A percentile compares a stretch with the other conserved stretches of the same genome.
Conservation (phyloP, 2,797 vertebrate genomes). For the Psittacula echo region DNA sequence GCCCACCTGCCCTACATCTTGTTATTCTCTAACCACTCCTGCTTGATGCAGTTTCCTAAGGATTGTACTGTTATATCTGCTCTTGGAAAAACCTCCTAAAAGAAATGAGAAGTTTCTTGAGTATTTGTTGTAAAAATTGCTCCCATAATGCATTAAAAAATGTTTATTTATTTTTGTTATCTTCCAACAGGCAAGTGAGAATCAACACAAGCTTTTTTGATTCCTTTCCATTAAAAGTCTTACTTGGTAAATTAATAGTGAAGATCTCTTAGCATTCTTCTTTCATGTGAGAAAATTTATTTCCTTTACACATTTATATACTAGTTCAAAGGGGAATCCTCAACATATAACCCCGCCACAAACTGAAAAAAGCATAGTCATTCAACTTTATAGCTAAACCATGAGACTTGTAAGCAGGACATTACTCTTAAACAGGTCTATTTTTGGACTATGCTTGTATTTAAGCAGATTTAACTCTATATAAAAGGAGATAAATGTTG, state of each 20-base stretch:
- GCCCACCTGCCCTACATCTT: not conserved
- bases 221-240: not conserved
- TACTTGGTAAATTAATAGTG: not conserved
- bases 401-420: not conserved
- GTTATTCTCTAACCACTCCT: not conserved
- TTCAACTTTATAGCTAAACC: constrained; percentile 39
- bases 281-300: constrained; percentile 26
- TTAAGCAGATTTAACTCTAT: not conserved
- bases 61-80: not conserved
- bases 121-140: not conserved
- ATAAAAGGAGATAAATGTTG: not conserved
- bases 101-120: not conserved
- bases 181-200: not conserved
- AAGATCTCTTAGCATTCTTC: not conserved
- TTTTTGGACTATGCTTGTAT: not conserved
- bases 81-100: not conserved
- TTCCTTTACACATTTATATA: constrained; percentile 27
- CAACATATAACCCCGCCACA: not conserved
- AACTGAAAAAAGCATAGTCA: constrained; percentile 13
- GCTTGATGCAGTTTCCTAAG: not conserved
- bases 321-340: not conserved
- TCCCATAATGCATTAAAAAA: not conserved
- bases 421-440: constrained; percentile 1
- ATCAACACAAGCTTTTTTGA: not conserved
- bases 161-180: not conserved